Percentiles rank a stretch among this genome's conserved stretches.
Evolutionary conservation across 2,113 vertebrate genomes (phyloP).

Genomic region (Macaca fascicularis): T2T-MFA8v1.1 NC_088375.1:39377001-39377500

Average conservation of each 20-base stretch:
- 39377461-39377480: background rate
- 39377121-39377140: background rate
- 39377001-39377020: background rate
- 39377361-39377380: background rate
- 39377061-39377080: background rate
- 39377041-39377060: no score
- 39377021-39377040: background rate
- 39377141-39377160: background rate
- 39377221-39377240: conserved; percentile 28
- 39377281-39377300: conserved; percentile 14
- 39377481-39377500: background rate
- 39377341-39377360: background rate
- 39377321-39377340: background rate
- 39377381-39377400: background rate
- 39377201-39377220: background rate
- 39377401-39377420: background rate
- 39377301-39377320: conserved; percentile 15
- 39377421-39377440: background rate
- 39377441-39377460: background rate
- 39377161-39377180: background rate
- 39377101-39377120: background rate
- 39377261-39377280: conserved; percentile 27
- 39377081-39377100: background rate
- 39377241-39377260: background rate
- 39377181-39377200: background rate